phyloP scores from a whole-genome alignment of 2,113 vertebrate genomes.

The Atrichornis clamosus region DNA sequence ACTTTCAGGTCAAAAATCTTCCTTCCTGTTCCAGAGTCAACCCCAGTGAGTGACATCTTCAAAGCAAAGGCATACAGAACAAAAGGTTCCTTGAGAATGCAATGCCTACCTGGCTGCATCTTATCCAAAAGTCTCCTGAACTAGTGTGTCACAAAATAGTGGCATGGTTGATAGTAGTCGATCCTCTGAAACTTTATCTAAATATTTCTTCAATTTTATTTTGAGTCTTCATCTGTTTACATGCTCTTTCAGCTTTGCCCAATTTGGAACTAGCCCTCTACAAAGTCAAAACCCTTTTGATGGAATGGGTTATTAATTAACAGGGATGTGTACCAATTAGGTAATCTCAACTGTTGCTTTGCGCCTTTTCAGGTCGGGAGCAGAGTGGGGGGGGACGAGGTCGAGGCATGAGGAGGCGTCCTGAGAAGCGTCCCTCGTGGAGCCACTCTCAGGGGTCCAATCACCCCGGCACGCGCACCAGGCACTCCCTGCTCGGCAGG shows the following conservation, averaged over 20 bases:
- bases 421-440: too few relatives aligned
- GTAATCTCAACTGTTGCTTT: background rate
- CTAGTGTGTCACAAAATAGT: background rate
- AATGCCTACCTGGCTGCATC: background rate
- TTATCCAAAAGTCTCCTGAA: background rate
- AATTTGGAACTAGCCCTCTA: background rate
- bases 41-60: background rate
- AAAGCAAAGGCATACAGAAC: background rate
- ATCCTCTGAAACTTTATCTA: background rate
- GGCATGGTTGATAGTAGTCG: accelerated
- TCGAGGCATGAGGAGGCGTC: too few relatives aligned
- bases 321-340: background rate
- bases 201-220: background rate
- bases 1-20: background rate
- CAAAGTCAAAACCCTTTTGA: background rate
- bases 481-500: too few relatives aligned
- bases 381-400: too few relatives aligned
- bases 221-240: background rate
- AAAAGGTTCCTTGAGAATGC: background rate
- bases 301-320: background rate
- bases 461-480: too few relatives aligned
- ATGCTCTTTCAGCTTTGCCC: background rate
- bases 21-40: background rate
- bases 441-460: too few relatives aligned
- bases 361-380: too few relatives aligned